Conservation (phyloP, 1,140 invertebrate species). For the Gonioctena quinquepunctata region DNA sequence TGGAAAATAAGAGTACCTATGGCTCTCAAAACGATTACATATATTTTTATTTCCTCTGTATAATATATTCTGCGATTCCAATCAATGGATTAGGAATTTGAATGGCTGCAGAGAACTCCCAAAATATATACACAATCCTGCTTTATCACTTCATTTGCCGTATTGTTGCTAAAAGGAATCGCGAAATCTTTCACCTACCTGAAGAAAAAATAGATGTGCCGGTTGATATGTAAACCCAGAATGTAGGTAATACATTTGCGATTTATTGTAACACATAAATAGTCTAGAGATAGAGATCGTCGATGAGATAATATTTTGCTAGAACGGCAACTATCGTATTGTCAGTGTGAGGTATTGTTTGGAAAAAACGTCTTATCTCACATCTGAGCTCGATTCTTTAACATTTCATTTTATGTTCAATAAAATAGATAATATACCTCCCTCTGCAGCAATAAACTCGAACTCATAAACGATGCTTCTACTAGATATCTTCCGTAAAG, state of each 20-base stretch:
- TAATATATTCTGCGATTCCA: no score
- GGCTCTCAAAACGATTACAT: no score
- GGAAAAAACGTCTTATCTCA: background rate
- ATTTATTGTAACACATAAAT: background rate
- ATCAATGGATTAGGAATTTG: no score
- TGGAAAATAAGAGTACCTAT: no score
- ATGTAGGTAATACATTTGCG: background rate
- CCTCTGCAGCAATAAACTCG: no score
- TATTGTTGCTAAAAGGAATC: no score
- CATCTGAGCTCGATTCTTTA: background rate
- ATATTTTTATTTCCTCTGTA: no score
- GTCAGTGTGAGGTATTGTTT: background rate
- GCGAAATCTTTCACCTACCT: no score
- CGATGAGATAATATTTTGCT: background rate
- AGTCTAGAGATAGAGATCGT: background rate
- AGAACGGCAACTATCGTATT: background rate
- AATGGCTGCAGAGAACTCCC: no score
- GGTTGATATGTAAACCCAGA: background rate
- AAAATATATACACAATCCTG: no score
- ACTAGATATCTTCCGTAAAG: no score
- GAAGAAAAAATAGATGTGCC: background rate
- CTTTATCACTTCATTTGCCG: no score
- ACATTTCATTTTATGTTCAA: background rate
- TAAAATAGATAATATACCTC: background rate
- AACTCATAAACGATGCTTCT: background rate